A percentile compares a stretch with the other conserved stretches of the same genome.
Conservation (phyloP, 2,888 invertebrate species). For the Phorcus lineatus region DNA sequence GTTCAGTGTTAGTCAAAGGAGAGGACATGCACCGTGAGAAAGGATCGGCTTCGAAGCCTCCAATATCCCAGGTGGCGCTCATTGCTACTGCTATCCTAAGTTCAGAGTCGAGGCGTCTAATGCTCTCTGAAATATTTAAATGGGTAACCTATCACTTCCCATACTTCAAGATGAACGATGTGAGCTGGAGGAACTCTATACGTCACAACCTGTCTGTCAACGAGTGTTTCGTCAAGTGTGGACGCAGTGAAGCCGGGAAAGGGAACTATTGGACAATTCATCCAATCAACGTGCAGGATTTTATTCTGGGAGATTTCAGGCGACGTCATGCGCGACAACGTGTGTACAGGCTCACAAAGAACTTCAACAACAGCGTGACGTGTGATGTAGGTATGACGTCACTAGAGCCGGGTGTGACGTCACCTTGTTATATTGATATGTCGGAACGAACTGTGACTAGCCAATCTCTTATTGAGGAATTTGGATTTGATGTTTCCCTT, state of each 20-base stretch:
- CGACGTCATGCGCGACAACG: conserved; percentile 35
- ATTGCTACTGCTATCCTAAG: conserved; percentile 43
- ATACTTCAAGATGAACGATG: conserved; percentile 37
- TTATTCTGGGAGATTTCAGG: conserved; percentile 44
- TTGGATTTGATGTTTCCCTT: too few relatives aligned
- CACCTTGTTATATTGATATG: too few relatives aligned
- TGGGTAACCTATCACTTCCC: conserved; percentile 41
- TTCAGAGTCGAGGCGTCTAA: conserved; percentile 23
- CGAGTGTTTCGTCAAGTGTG: conserved; percentile 48
- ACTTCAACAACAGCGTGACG: too few relatives aligned
- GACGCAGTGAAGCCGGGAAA: conserved; percentile 40
- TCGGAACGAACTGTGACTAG: too few relatives aligned
- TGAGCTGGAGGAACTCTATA: conserved; percentile 46
- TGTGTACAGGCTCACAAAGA: not conserved
- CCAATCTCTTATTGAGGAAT: too few relatives aligned
- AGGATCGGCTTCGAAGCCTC: conserved; percentile 29
- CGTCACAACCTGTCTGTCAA: conserved; percentile 49
- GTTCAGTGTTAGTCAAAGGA: not conserved
- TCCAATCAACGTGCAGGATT: conserved; percentile 43
- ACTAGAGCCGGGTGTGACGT: too few relatives aligned
- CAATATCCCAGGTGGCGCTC: conserved; percentile 42
- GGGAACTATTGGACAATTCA: conserved; percentile 49
- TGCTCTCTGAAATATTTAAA: conserved; percentile 41
- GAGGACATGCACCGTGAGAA: not conserved
- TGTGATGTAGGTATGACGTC: too few relatives aligned